These are phyloP conservation scores for Melieria omissa DNA, from an alignment of 2,888 invertebrate genomes.

Conservation along the genomic window DNA sequence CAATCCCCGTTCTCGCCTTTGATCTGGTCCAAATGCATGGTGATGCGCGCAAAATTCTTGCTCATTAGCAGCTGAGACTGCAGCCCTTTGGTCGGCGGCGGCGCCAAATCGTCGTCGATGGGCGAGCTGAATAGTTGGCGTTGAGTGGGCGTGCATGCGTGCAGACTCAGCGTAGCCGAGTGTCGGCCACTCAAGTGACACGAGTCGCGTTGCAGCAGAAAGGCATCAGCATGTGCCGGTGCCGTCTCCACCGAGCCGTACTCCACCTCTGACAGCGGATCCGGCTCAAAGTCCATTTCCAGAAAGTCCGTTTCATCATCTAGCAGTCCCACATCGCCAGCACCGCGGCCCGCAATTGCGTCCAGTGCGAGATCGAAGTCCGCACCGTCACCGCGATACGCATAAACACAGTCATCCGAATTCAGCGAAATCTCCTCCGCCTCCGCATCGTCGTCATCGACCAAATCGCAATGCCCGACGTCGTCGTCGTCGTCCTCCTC, in stretches of 20 bases:
- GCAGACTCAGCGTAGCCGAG: slow-evolving; percentile 36
- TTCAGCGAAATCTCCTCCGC: slow-evolving; percentile 64
- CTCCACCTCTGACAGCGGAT: slow-evolving; percentile 65
- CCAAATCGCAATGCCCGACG: slow-evolving; percentile 3
- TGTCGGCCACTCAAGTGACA: slow-evolving; percentile 53
- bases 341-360: slow-evolving; percentile 46
- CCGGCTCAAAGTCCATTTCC: slow-evolving; percentile 67
- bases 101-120: slow-evolving; percentile 53
- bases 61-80: slow-evolving; percentile 51
- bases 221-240: slow-evolving; percentile 42
- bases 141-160: slow-evolving; percentile 43
- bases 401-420: slow-evolving; percentile 66
- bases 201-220: slow-evolving; percentile 56
- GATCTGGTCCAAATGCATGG: slow-evolving; percentile 61
- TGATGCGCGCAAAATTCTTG: slow-evolving; percentile 62
- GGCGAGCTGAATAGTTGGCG: slow-evolving; percentile 60
- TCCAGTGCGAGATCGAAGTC: slow-evolving; percentile 58
- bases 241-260: slow-evolving; percentile 49
- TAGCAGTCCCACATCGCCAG: slow-evolving; percentile 45
- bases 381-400: slow-evolving; percentile 64
- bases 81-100: slow-evolving; percentile 51
- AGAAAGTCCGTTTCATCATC: slow-evolving; percentile 67
- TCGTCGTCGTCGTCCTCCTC: slow-evolving; percentile 46
- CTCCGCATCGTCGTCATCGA: slow-evolving; percentile 53
- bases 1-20: slow-evolving; percentile 44